phyloP scores from a whole-genome alignment of 2,113 vertebrate genomes.

The Burhinus bistriatus region DNA sequence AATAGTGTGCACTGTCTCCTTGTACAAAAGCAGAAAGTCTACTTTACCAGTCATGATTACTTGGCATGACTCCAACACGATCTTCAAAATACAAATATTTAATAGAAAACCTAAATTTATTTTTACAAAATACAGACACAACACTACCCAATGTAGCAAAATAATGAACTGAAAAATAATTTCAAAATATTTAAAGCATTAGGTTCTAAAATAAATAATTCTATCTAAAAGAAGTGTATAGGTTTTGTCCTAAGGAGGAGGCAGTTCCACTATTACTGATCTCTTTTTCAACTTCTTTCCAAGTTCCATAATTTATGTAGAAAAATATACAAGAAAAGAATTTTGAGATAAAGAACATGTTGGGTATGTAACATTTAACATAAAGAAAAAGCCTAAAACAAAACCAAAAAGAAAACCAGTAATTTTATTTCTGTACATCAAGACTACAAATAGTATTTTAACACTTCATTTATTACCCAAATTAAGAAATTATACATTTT shows the following conservation, averaged over 20 bases:
- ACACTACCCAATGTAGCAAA: conserved; percentile 28
- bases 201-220: conserved; percentile 63
- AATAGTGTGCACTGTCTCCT: background rate
- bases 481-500: conserved; percentile 81
- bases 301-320: conserved; percentile 44
- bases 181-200: conserved; percentile 55
- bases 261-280: background rate
- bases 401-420: conserved; percentile 70
- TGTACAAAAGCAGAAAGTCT: background rate
- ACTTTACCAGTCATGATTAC: background rate
- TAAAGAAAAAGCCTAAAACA: conserved; percentile 70
- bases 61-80: conserved; percentile 13
- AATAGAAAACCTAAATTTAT: conserved; percentile 54
- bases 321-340: conserved; percentile 61
- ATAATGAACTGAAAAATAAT: conserved; percentile 47
- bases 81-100: conserved; percentile 29
- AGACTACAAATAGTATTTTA: conserved; percentile 79
- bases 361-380: conserved; percentile 41
- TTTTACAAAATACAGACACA: conserved; percentile 53
- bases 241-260: background rate
- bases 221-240: conserved; percentile 16
- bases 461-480: conserved; percentile 78
- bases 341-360: conserved; percentile 10
- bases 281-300: conserved; percentile 39
- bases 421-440: conserved; percentile 75